A percentile compares a stretch with the other conserved stretches of the same genome.
phyloP scores from a whole-genome alignment of 2,797 vertebrate genomes.

The Lindbergichthys nudifrons region DNA sequence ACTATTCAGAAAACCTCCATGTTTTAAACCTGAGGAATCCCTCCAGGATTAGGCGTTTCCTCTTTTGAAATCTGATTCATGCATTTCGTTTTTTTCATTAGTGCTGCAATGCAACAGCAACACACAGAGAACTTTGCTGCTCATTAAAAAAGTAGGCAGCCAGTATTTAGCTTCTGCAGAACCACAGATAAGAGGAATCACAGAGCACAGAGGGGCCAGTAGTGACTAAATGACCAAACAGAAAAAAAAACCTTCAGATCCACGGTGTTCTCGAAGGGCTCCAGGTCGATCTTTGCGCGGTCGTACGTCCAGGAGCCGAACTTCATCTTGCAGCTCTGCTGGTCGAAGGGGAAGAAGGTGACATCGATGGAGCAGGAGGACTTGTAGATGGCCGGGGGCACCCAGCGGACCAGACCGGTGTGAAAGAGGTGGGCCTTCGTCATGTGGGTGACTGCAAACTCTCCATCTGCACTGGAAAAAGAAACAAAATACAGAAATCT shows the following conservation, averaged over 20 bases:
- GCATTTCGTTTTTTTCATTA: background rate
- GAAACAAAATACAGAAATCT: background rate
- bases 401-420: conserved; percentile 88
- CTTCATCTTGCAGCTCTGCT: conserved; percentile 97
- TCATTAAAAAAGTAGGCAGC: conserved; percentile 20
- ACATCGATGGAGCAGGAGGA: conserved; percentile 96
- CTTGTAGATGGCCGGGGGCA: conserved; percentile 94
- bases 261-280: conserved; percentile 87
- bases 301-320: conserved; percentile 95
- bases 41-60: background rate
- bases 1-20: background rate
- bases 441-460: conserved; percentile 93
- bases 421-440: conserved; percentile 92
- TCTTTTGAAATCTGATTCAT: background rate
- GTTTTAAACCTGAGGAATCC: background rate
- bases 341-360: conserved; percentile 96
- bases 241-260: conserved; percentile 83
- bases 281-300: conserved; percentile 93
- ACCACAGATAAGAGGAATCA: conserved; percentile 17
- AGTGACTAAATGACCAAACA: too few relatives aligned
- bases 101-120: background rate
- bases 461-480: conserved; percentile 88
- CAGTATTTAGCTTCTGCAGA: conserved; percentile 2
- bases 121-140: background rate
- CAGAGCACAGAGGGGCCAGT: conserved; percentile 3